These are phyloP conservation scores for Tenebrosternarchus preto DNA, from an alignment of 2,113 vertebrate genomes.

Conservation along the genomic window DNA sequence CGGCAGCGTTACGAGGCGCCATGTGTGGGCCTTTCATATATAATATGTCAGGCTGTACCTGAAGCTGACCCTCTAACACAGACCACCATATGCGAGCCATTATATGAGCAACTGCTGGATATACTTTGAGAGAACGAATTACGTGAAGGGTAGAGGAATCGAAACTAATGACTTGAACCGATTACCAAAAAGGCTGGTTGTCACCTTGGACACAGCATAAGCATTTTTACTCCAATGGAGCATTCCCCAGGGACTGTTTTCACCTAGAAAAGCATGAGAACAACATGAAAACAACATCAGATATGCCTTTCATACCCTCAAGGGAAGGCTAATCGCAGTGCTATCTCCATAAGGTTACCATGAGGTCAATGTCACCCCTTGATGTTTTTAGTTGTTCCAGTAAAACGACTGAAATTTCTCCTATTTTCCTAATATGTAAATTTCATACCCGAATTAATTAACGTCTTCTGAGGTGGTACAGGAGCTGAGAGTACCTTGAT, in stretches of 20 bases:
- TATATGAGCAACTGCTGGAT: too few species aligned
- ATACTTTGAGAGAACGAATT: too few species aligned
- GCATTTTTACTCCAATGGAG: not conserved
- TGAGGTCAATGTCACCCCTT: not conserved
- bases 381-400: not conserved
- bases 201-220: not conserved
- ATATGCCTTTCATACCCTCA: not conserved
- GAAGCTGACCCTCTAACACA: too few species aligned
- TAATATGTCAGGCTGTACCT: not conserved
- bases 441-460: slow-evolving; percentile 5
- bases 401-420: not conserved
- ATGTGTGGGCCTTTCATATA: not conserved
- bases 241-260: not conserved
- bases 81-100: too few species aligned
- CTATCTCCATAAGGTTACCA: not conserved
- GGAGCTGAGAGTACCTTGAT: slow-evolving; percentile 70
- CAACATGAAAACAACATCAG: not conserved
- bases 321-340: not conserved
- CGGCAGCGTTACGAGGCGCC: too few species aligned
- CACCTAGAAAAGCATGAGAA: not conserved
- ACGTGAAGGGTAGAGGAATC: too few species aligned
- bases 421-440: not conserved
- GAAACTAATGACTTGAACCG: too few species aligned
- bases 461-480: slow-evolving; percentile 70
- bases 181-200: not conserved